A percentile compares a stretch with the other conserved stretches of the same genome.
Evolutionary conservation across 2,797 vertebrate species (phyloP).

Genomic region (Peromyscus attwateri): DNA sequence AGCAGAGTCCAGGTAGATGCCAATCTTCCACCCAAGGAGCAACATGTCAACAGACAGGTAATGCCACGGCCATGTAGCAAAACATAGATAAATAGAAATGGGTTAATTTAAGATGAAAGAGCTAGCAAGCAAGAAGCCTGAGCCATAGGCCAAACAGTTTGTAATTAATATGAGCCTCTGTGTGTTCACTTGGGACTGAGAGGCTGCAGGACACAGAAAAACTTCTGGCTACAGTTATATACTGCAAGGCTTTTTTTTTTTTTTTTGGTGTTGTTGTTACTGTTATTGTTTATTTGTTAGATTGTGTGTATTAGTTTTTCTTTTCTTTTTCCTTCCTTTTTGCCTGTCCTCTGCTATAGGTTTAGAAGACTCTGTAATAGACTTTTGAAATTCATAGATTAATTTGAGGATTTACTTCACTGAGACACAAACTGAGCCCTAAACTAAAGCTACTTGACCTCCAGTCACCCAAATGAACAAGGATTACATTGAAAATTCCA

Average conservation of each 20-base stretch:
- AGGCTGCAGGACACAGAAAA: too few species aligned
- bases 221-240: not conserved
- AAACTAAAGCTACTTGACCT: not conserved
- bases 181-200: too few species aligned
- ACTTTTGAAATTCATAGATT: not conserved
- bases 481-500: not conserved
- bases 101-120: too few species aligned
- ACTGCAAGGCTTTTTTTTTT: not conserved
- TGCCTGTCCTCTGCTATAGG: not conserved
- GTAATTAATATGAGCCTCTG: too few species aligned
- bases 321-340: not conserved
- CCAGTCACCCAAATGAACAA: not conserved
- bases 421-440: not conserved
- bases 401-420: not conserved
- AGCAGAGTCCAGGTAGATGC: too few species aligned
- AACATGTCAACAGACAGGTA: too few species aligned
- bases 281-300: not conserved
- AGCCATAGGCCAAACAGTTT: too few species aligned
- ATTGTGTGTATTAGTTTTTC: not conserved
- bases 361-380: not conserved
- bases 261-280: not conserved
- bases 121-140: too few species aligned
- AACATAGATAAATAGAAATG: too few species aligned
- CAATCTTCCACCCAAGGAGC: too few species aligned
- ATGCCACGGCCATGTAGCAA: too few species aligned